Evolutionary conservation across 2,888 invertebrate genomes (phyloP).

Genomic region (Petrophora chlorosata): DNA sequence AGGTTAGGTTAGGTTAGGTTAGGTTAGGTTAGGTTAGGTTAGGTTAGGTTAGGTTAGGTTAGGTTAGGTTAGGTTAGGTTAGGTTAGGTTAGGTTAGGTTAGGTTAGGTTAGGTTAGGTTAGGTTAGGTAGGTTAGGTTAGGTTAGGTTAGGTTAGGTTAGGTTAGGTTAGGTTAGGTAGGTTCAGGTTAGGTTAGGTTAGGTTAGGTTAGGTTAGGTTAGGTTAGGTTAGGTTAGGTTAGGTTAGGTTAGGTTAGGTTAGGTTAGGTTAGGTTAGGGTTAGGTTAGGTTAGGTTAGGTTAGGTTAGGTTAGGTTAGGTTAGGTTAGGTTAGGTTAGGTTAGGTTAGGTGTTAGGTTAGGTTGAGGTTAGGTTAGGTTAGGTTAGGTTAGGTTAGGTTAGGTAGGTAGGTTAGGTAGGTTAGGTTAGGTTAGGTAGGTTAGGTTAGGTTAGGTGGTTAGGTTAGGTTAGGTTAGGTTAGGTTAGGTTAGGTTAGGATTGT

Average conservation of each 20-base stretch:
- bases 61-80: conserved; percentile 35
- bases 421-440: conserved; percentile 15
- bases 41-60: conserved; percentile 21
- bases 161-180: conserved; percentile 38
- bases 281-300: conserved; percentile 35
- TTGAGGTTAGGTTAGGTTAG: conserved; percentile 17
- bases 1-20: conserved; percentile 36
- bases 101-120: conserved; percentile 39
- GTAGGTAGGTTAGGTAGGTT: conserved; percentile 24
- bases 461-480: conserved; percentile 14
- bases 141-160: conserved; percentile 41
- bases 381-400: conserved; percentile 14
- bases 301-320: conserved; percentile 9
- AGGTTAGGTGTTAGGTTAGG: conserved; percentile 21
- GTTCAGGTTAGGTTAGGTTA: conserved; percentile 35
- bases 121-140: conserved; percentile 32
- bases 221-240: conserved; percentile 35
- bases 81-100: conserved; percentile 37
- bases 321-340: conserved; percentile 18
- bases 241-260: conserved; percentile 36
- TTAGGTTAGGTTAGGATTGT: conserved; percentile 16
- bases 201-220: conserved; percentile 23
- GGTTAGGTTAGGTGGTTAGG: conserved; percentile 15
- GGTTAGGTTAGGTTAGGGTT: conserved; percentile 27
- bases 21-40: conserved; percentile 30